Evolutionary conservation across 2,888 invertebrate genomes (phyloP).

Genomic region (Parnassius apollo): DNA sequence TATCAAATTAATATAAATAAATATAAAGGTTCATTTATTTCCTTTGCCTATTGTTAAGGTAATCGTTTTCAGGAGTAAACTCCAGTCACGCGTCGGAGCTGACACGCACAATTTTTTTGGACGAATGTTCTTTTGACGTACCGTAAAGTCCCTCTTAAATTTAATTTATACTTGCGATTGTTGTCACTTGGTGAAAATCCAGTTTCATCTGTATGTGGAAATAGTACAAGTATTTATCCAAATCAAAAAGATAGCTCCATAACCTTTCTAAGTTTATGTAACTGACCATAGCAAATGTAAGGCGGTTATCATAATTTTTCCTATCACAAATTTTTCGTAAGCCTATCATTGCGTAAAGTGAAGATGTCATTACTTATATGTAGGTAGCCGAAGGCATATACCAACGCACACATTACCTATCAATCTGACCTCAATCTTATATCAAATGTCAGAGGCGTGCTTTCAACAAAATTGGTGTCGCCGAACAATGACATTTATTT

Average conservation of each 20-base stretch:
- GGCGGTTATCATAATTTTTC: constrained; percentile 20
- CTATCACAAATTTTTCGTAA: constrained; percentile 9
- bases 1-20: no score
- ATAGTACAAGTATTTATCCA: no score
- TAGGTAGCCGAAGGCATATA: constrained; percentile 11
- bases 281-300: constrained; percentile 23
- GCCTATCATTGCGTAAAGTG: constrained; percentile 6
- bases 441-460: no score
- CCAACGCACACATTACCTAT: constrained; percentile 25
- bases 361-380: constrained; percentile 11
- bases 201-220: no score
- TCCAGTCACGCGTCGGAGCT: no score
- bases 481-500: no score
- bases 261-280: constrained; percentile 16
- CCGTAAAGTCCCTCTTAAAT: not conserved
- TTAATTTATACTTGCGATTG: no score
- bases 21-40: no score
- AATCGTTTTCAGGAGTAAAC: no score
- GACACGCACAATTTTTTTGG: not conserved
- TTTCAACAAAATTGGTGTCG: no score
- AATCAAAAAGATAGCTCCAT: not conserved
- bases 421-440: constrained; percentile 29
- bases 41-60: no score
- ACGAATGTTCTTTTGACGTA: constrained; percentile 12
- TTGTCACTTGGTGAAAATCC: no score